A percentile compares a stretch with the other conserved stretches of the same genome.
These are phyloP conservation scores for Tympanoctomys barrerae DNA, from an alignment of 2,797 vertebrate genomes.

Conservation along the genomic window DNA sequence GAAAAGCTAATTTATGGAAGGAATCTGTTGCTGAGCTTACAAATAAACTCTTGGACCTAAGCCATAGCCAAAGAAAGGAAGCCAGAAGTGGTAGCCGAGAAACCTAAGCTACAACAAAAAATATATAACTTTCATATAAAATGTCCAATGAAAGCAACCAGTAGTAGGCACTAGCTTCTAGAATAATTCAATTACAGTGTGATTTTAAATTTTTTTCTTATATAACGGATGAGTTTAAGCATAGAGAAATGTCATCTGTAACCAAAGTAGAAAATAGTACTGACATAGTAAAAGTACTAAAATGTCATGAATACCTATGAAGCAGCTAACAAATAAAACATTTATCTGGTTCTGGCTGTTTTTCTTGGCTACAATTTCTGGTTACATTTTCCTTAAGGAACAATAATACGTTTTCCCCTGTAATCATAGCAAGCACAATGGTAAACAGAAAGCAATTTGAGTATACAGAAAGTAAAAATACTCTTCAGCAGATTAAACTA, in stretches of 20 bases:
- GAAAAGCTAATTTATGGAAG: slow-evolving; percentile 84
- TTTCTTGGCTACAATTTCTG: slow-evolving; percentile 71
- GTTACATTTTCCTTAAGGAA: slow-evolving; percentile 79
- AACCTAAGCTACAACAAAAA: slow-evolving; percentile 54
- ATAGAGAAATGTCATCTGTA: slow-evolving; percentile 76
- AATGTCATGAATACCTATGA: slow-evolving; percentile 70
- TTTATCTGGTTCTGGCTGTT: slow-evolving; percentile 83
- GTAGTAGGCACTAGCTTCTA: slow-evolving; percentile 75
- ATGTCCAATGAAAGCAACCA: slow-evolving; percentile 75
- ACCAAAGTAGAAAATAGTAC: slow-evolving; percentile 77
- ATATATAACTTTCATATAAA: slow-evolving; percentile 78
- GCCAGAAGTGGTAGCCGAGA: slow-evolving; percentile 78
- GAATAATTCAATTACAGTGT: slow-evolving; percentile 75
- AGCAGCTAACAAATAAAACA: slow-evolving; percentile 80
- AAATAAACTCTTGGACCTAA: slow-evolving; percentile 84
- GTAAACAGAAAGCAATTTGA: slow-evolving; percentile 73
- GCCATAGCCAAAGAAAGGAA: slow-evolving; percentile 86
- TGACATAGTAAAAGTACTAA: slow-evolving; percentile 78
- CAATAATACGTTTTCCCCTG: background rate
- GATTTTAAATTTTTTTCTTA: slow-evolving; percentile 79
- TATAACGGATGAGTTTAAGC: slow-evolving; percentile 74
- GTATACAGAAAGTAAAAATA: slow-evolving; percentile 68
- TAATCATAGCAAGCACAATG: slow-evolving; percentile 76
- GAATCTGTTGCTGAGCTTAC: slow-evolving; percentile 84
- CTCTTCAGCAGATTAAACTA: slow-evolving; percentile 81